phyloP scores from a whole-genome alignment of 2,113 vertebrate genomes.

The Trichomycterus rosablanca region DNA sequence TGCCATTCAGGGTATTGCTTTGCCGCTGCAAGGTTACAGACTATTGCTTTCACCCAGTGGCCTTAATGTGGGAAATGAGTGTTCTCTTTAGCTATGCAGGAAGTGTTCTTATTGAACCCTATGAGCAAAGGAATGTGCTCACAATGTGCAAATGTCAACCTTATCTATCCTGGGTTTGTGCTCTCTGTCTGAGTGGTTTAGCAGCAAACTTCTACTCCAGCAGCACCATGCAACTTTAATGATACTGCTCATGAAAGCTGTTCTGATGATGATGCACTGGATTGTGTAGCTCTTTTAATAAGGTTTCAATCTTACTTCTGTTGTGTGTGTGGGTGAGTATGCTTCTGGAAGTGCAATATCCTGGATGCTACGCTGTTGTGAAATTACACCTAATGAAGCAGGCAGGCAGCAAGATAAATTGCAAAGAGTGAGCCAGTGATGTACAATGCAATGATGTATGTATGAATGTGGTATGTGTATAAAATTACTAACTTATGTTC shows the following conservation, averaged over 20 bases:
- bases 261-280: constrained; percentile 10
- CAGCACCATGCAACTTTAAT: not conserved
- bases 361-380: constrained; percentile 34
- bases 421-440: constrained; percentile 15
- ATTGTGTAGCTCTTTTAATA: not conserved
- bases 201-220: not conserved
- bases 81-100: constrained; percentile 36
- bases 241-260: not conserved
- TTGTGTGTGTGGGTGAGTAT: constrained; percentile 6
- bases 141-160: constrained; percentile 16
- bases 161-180: not conserved
- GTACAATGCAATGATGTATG: not conserved
- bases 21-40: constrained; percentile 12
- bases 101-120: constrained; percentile 26
- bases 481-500: too few species aligned
- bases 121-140: constrained; percentile 29
- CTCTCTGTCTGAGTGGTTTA: not conserved
- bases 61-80: constrained; percentile 29
- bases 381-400: constrained; percentile 28
- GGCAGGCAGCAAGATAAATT: constrained; percentile 7
- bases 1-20: constrained; percentile 1
- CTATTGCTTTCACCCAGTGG: constrained; percentile 24
- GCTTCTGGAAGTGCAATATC: constrained; percentile 1
- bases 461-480: too few species aligned
- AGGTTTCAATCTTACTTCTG: too few species aligned